These are phyloP conservation scores for Harlomillsia oculata DNA, from an alignment of 1,140 invertebrate genomes.

Conservation along the genomic window DNA sequence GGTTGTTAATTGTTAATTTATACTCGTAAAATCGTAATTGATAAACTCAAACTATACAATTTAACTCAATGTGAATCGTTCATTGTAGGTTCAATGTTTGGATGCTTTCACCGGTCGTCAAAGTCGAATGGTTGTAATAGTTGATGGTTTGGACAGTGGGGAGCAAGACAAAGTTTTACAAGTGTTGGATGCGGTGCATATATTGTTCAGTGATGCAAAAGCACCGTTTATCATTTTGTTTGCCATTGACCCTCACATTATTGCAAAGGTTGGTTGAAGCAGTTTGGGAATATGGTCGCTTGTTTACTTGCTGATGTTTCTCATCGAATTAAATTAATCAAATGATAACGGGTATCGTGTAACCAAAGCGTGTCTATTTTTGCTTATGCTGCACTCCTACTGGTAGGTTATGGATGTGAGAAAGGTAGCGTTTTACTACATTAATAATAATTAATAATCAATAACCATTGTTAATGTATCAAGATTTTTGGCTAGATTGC, in stretches of 20 bases:
- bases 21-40: neutral
- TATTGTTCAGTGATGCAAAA: conserved; percentile 81
- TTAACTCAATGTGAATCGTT: neutral
- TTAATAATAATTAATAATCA: no score
- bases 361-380: no score
- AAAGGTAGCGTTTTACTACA: no score
- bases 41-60: neutral
- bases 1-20: neutral
- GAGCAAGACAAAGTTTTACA: conserved; percentile 92
- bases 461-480: neutral
- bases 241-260: conserved; percentile 93
- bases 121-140: conserved; percentile 83
- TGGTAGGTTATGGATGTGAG: conserved; percentile 8
- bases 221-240: conserved; percentile 87
- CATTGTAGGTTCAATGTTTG: conserved; percentile 60
- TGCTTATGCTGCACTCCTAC: neutral
- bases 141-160: conserved; percentile 94
- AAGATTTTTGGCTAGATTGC: no score
- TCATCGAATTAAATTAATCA: no score
- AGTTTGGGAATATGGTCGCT: no score
- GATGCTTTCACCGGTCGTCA: conserved; percentile 85
- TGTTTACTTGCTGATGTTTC: no score
- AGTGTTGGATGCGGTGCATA: conserved; percentile 86
- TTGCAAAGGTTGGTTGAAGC: conserved; percentile 63
- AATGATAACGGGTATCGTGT: no score